Conservation (phyloP, 2,888 invertebrate genomes). For the Pyrochroa serraticornis region DNA sequence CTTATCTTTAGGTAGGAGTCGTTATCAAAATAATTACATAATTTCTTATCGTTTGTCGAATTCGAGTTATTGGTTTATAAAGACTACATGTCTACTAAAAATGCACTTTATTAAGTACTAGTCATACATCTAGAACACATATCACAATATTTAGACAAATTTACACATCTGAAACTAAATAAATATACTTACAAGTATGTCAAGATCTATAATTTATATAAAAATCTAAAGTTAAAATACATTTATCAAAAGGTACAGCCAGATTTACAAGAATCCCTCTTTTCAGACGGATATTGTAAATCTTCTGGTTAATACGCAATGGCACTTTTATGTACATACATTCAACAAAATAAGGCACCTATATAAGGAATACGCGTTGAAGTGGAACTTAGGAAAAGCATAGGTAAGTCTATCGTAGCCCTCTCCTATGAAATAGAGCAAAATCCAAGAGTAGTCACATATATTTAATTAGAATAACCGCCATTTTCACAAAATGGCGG, state of each 20-base stretch:
- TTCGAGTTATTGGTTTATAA: too few relatives aligned
- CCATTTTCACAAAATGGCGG: too few relatives aligned
- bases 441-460: slow-evolving; percentile 1
- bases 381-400: slow-evolving; percentile 1
- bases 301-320: slow-evolving; percentile 4
- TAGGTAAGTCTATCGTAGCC: slow-evolving; percentile 11
- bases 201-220: slow-evolving; percentile 9
- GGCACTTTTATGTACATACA: slow-evolving; percentile 28
- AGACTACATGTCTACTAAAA: neutral
- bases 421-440: slow-evolving; percentile 15
- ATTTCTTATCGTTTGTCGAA: too few relatives aligned
- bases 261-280: neutral
- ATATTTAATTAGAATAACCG: neutral
- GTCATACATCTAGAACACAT: slow-evolving; percentile 14
- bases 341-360: slow-evolving; percentile 17
- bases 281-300: neutral
- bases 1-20: too few relatives aligned
- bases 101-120: slow-evolving; percentile 6
- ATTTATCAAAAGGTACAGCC: slow-evolving; percentile 1
- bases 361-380: slow-evolving; percentile 10
- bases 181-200: slow-evolving; percentile 15
- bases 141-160: slow-evolving; percentile 23
- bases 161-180: slow-evolving; percentile 14
- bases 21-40: too few relatives aligned
- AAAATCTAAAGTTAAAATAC: slow-evolving; percentile 11